Base-by-base conservation (phyloP, 2,113 vertebrate genomes). In the Sterna hirundo region DNA sequence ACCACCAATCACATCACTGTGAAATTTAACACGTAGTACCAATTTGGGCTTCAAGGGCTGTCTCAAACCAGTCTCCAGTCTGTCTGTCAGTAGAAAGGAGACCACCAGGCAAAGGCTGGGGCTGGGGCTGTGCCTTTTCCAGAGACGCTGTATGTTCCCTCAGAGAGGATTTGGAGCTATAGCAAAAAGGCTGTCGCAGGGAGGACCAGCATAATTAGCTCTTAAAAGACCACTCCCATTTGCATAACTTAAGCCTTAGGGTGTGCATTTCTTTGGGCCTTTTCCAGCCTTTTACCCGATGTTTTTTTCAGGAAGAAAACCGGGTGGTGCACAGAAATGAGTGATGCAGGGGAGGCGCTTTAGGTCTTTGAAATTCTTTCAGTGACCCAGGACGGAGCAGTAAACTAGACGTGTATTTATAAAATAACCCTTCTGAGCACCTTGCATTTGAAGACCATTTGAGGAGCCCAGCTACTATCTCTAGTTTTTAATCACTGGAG, bases 111-210 rank as follows among this genome's bases (percentile, higher is more conserved):
- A 51, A 68, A 46, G 38, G 49, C 44, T 9, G 1, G 51, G 19
- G 2, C 1, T 6, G 3, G 51, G 19, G 2, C 1, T 6, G 3
- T 36, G 42, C 49, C 57, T 72, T 36, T 55, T 44, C 10, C 62
- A 42, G 25, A 49, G n/a, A 14, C 52, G 10, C 38, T 20, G 10
- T 14, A 8, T 12, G 1, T 85, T 64, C 10, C 44, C 40, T 46
- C 83, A 5, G 30, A 52, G 68, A 22, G 77, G 47, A 18, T 30
- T 7, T 20, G 26, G n/a, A 71, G n/a, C 16, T 32, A 3, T 10
- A 61, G n/a, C 34, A 34, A 57, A 60, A 70, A 30, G 23, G 15
- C 54, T 87, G 11, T 42, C 72, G n/a, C 83, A 38, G 14, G 22
- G 68, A 11, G 76, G 40, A 49, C 44, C 13, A 5, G 60, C 52